Evolutionary conservation across 2,113 vertebrate genomes (phyloP).

Genomic region (Miniopterus natalensis): DNA sequence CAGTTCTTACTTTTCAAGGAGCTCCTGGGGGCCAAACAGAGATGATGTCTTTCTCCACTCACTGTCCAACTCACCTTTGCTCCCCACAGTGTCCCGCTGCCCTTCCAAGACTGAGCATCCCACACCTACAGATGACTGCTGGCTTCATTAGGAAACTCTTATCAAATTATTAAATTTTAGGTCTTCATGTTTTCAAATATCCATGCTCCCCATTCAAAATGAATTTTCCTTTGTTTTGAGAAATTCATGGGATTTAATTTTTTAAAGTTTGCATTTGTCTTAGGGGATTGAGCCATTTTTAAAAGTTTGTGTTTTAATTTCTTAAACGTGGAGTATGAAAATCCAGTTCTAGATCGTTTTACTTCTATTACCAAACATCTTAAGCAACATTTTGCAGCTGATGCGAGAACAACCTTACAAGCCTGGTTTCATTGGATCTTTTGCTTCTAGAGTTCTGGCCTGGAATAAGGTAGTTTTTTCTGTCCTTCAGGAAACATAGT

Average conservation of each 20-base stretch:
- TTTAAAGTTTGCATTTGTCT: background rate
- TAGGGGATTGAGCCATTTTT: background rate
- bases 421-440: background rate
- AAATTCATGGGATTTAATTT: background rate
- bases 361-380: background rate
- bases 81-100: background rate
- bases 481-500: background rate
- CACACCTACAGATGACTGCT: background rate
- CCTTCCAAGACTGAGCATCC: background rate
- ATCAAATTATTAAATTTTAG: background rate
- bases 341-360: background rate
- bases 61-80: background rate
- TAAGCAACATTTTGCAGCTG: background rate
- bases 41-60: background rate
- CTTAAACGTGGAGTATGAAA: background rate
- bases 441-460: conserved; percentile 3
- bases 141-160: conserved; percentile 3
- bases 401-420: background rate
- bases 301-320: conserved; percentile 27
- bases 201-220: background rate
- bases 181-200: background rate
- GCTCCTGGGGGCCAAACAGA: background rate
- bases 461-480: background rate
- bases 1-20: background rate
- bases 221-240: background rate